phyloP scores from a whole-genome alignment of 2,113 vertebrate species.

The Onychorhynchus coronatus region DNA sequence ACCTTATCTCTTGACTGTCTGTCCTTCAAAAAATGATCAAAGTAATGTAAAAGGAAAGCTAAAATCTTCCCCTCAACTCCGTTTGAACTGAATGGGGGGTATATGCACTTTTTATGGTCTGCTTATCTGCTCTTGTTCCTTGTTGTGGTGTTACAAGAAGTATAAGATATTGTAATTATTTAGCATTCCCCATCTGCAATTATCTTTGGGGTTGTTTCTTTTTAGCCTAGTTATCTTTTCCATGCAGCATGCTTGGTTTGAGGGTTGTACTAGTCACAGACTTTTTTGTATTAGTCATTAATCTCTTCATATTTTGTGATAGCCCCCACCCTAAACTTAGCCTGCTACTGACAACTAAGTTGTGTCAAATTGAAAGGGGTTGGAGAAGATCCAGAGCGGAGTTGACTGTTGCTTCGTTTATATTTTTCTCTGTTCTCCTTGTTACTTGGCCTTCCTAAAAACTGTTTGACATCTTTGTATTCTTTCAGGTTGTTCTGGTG shows the following conservation, averaged over 20 bases:
- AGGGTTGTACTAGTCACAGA: background rate
- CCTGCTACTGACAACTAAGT: background rate
- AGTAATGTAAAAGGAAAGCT: constrained; percentile 12
- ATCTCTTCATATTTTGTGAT: background rate
- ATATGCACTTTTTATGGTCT: background rate
- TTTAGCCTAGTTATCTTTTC: background rate
- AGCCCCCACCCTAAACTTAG: background rate
- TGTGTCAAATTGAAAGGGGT: background rate
- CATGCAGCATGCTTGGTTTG: background rate
- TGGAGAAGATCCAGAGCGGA: background rate
- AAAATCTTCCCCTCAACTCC: background rate
- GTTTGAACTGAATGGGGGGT: background rate
- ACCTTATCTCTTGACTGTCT: constrained; percentile 17
- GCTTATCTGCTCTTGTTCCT: constrained; percentile 19
- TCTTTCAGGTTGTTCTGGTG: background rate
- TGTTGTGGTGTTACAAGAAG: constrained; percentile 2
- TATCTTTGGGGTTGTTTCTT: background rate
- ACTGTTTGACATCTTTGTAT: background rate
- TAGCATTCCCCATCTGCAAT: background rate
- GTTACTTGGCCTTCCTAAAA: background rate
- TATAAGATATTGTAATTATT: background rate
- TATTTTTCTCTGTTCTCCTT: background rate
- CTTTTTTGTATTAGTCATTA: background rate
- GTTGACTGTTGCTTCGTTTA: background rate
- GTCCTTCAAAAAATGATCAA: constrained; percentile 42